Conservation (phyloP, 2,797 vertebrate genomes). For the Eulemur rubriventer region DNA sequence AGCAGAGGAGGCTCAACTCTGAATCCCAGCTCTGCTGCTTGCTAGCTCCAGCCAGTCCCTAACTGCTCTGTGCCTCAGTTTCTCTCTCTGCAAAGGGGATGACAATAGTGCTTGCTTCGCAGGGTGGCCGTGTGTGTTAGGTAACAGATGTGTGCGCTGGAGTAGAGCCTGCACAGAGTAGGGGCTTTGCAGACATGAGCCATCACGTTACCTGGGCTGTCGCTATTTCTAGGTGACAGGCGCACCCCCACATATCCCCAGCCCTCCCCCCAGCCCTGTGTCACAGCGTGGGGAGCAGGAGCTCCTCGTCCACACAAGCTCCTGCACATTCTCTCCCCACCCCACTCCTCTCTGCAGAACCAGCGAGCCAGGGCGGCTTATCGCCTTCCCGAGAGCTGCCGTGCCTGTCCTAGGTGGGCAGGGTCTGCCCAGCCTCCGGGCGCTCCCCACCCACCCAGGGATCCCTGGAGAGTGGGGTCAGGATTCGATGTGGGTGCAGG, state of each 20-base stretch:
- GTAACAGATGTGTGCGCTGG: background rate
- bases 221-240: background rate
- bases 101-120: background rate
- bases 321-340: background rate
- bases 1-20: background rate
- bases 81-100: background rate
- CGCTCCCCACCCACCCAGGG: background rate
- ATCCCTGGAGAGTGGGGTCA: background rate
- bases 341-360: background rate
- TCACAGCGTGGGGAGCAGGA: background rate
- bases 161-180: background rate
- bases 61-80: background rate
- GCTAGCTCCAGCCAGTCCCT: background rate
- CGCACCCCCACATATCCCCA: accelerated
- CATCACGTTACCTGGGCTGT: background rate
- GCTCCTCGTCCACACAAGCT: background rate
- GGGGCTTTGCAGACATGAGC: background rate
- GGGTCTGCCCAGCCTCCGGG: background rate
- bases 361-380: background rate
- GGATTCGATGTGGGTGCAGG: background rate
- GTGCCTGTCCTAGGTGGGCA: background rate
- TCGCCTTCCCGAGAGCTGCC: background rate
- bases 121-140: background rate
- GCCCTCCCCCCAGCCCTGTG: background rate
- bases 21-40: background rate